Conservation (phyloP, 2,888 invertebrate species). For the Nephrotoma guestfalica region DNA sequence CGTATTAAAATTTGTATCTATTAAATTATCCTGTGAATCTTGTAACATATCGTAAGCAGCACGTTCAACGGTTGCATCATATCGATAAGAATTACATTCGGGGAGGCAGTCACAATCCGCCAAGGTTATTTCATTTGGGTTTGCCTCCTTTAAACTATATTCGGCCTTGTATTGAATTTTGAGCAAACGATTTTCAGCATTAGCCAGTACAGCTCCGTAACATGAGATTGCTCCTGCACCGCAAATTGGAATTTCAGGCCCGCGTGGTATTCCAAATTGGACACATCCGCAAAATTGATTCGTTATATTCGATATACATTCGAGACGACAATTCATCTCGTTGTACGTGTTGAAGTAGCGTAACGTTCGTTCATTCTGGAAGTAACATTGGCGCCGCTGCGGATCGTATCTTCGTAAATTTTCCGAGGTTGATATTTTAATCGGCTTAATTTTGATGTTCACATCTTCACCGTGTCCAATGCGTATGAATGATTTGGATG, state of each 20-base stretch:
- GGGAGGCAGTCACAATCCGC: neutral
- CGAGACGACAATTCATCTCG: neutral
- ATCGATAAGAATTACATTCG: neutral
- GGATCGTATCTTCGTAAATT: neutral
- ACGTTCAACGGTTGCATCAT: neutral
- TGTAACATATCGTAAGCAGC: no score
- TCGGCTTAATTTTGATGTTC: neutral
- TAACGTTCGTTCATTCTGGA: neutral
- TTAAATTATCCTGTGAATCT: no score
- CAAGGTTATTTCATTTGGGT: neutral
- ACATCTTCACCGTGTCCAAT: neutral
- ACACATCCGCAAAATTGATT: neutral
- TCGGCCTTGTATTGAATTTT: neutral
- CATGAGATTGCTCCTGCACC: neutral
- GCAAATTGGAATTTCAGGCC: neutral
- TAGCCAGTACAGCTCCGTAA: neutral
- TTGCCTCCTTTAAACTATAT: neutral
- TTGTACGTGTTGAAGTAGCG: neutral
- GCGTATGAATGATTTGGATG: neutral
- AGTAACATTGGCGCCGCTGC: neutral
- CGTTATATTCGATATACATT: neutral
- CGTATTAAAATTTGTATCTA: neutral
- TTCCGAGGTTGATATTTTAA: neutral
- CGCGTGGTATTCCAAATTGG: neutral
- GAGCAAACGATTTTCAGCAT: neutral